phyloP scores from a whole-genome alignment of 2,113 vertebrate genomes.

The Otis tarda region DNA sequence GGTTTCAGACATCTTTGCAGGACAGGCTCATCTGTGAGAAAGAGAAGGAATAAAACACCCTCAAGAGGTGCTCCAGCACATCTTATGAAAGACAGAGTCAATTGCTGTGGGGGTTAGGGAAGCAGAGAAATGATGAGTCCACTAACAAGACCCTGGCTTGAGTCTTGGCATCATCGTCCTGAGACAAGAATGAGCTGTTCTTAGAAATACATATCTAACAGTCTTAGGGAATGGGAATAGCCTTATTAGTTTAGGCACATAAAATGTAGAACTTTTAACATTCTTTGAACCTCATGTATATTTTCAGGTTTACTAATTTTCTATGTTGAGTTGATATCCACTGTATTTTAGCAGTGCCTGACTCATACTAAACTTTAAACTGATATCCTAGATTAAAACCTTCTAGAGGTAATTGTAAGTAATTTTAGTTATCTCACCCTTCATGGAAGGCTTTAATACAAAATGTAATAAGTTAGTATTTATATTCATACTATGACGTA shows the following conservation, averaged over 20 bases:
- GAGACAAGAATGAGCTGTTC: neutral
- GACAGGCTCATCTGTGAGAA: neutral
- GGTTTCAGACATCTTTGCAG: neutral
- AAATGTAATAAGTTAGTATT: neutral
- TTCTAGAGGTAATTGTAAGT: neutral
- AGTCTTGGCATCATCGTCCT: neutral
- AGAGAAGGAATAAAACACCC: neutral
- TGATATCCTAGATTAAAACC: neutral
- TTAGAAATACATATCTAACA: neutral
- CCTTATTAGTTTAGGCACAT: neutral
- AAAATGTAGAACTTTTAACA: neutral
- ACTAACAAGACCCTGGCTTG: neutral
- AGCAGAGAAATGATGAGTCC: neutral
- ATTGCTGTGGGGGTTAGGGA: neutral
- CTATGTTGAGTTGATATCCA: neutral
- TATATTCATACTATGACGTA: neutral
- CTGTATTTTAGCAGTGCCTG: neutral
- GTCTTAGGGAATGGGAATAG: neutral
- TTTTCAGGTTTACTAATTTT: neutral
- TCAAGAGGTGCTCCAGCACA: rapidly evolving
- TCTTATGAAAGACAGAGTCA: neutral
- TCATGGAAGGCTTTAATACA: neutral
- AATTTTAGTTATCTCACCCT: neutral
- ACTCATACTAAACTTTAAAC: neutral
- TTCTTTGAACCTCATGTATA: neutral